These are phyloP conservation scores for Channa argus DNA, from an alignment of 2,113 vertebrate genomes.

Conservation along the genomic window DNA sequence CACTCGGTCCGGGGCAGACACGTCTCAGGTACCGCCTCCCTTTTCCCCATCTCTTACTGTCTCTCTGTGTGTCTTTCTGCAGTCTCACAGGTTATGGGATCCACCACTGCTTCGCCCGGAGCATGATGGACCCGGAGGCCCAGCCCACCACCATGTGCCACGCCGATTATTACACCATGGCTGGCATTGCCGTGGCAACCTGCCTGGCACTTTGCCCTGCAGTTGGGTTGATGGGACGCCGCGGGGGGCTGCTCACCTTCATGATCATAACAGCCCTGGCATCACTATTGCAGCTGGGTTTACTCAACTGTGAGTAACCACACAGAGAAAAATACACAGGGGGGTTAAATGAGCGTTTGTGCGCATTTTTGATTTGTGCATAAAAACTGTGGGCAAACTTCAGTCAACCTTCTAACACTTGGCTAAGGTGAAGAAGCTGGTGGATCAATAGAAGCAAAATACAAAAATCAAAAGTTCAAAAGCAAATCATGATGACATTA, in stretches of 20 bases:
- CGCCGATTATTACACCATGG: conserved; percentile 93
- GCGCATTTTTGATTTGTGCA: too few relatives aligned
- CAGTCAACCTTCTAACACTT: too few relatives aligned
- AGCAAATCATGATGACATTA: too few relatives aligned
- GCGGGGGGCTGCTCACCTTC: conserved; percentile 94
- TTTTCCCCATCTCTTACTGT: not conserved
- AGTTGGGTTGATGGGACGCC: conserved; percentile 91
- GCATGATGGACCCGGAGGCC: conserved; percentile 92
- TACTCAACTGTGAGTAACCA: conserved; percentile 92
- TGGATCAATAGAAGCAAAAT: too few relatives aligned
- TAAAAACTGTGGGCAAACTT: too few relatives aligned
- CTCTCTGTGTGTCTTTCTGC: conserved; percentile 20
- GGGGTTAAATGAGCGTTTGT: too few relatives aligned
- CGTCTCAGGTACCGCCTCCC: not conserved
- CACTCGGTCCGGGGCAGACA: conserved; percentile 5
- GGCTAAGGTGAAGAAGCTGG: too few relatives aligned
- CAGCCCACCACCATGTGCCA: conserved; percentile 87
- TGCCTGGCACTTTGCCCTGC: conserved; percentile 92
- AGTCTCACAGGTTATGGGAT: conserved; percentile 96
- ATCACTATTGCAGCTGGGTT: conserved; percentile 93
- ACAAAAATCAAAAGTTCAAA: too few relatives aligned
- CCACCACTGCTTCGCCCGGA: conserved; percentile 97
- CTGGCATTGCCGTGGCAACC: conserved; percentile 91
- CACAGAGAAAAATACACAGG: not conserved
- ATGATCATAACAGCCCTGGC: conserved; percentile 98